These are phyloP conservation scores for Poeciliopsis infans DNA, from an alignment of 2,797 vertebrate species.

Conservation along the genomic window DNA sequence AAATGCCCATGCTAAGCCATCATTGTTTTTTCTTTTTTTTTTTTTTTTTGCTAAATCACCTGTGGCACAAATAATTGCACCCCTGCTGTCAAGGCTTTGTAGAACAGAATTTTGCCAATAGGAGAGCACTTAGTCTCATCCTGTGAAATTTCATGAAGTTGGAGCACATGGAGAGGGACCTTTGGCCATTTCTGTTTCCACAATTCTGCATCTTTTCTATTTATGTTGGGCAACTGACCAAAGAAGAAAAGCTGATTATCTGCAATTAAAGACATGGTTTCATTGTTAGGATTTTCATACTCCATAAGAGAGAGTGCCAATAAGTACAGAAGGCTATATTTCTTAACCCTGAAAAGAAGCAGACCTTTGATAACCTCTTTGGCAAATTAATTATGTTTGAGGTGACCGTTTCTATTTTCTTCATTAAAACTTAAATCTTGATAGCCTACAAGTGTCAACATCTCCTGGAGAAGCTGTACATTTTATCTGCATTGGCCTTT, in stretches of 20 bases:
- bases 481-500: slow-evolving; percentile 5
- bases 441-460: neutral
- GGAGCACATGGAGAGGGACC: neutral
- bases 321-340: neutral
- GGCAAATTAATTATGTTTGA: neutral
- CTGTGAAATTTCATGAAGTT: neutral
- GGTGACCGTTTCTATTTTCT: neutral
- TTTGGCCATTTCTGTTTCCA: neutral
- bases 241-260: neutral
- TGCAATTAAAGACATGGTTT: neutral
- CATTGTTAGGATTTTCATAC: neutral
- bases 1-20: no score
- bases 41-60: neutral
- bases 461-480: neutral
- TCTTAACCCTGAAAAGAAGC: neutral
- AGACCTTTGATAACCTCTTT: neutral
- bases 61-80: neutral
- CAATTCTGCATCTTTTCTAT: neutral
- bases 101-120: neutral
- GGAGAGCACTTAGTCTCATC: neutral
- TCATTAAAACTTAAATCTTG: neutral
- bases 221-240: neutral
- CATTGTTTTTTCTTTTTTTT: neutral
- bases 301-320: neutral
- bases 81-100: neutral